Evolutionary conservation across 2,113 vertebrate genomes (phyloP).

Genomic region (Uria lomvia): DNA sequence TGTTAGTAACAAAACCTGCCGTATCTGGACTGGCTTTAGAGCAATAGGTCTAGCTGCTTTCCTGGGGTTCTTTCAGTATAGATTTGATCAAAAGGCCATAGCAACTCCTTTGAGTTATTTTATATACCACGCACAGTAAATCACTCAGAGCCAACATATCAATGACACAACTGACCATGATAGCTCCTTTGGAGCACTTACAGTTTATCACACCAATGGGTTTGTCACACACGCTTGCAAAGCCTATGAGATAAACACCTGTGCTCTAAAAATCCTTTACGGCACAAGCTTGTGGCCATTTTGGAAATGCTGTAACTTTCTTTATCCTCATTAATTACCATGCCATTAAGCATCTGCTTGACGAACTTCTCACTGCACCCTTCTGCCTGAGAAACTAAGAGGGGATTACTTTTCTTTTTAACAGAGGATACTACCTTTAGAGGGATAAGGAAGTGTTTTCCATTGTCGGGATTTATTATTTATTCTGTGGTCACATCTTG

Average conservation of each 20-base stretch:
- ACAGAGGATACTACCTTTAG: not conserved
- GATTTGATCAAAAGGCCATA: not conserved
- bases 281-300: not conserved
- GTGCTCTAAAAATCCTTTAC: not conserved
- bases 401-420: not conserved
- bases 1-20: not conserved
- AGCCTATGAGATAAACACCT: not conserved
- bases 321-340: not conserved
- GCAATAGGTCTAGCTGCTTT: not conserved
- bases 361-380: not conserved
- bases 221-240: not conserved
- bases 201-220: not conserved
- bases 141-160: not conserved
- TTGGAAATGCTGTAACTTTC: not conserved
- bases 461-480: not conserved
- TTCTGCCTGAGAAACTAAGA: not conserved
- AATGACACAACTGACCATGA: not conserved
- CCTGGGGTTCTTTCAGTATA: not conserved
- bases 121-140: not conserved
- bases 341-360: not conserved
- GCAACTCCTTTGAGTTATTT: not conserved
- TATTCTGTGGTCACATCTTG: not conserved
- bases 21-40: not conserved
- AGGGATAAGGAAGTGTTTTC: not conserved
- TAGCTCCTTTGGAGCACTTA: conserved; percentile 18